Evolutionary conservation across 2,888 invertebrate genomes (phyloP).

Genomic region (Creontiades dilutus): DNA sequence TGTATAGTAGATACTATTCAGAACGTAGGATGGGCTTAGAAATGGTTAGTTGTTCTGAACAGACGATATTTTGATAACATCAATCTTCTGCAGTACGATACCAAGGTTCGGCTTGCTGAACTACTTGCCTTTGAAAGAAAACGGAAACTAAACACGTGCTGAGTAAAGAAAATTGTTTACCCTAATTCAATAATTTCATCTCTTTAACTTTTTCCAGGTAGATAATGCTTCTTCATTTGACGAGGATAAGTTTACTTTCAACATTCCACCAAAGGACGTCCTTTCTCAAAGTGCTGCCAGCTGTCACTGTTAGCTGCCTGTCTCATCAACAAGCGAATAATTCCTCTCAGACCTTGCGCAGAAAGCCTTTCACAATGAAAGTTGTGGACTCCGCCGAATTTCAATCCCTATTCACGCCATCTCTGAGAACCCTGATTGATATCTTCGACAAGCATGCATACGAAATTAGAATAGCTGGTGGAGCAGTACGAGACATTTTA

Average conservation of each 20-base stretch:
- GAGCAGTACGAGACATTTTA: conserved; percentile 95
- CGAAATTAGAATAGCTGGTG: conserved; percentile 96
- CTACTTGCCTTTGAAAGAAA: too few relatives aligned
- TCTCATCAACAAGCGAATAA: not conserved
- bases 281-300: not conserved
- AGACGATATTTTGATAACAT: too few relatives aligned
- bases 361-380: conserved; percentile 79
- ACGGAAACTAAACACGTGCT: too few relatives aligned
- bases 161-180: too few relatives aligned
- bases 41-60: too few relatives aligned
- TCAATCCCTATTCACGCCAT: conserved; percentile 88
- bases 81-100: too few relatives aligned
- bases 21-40: too few relatives aligned
- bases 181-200: not conserved
- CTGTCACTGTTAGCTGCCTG: not conserved
- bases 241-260: not conserved
- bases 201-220: not conserved
- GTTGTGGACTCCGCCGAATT: conserved; percentile 86
- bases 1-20: too few relatives aligned
- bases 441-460: conserved; percentile 88
- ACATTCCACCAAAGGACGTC: not conserved
- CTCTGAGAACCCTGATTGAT: conserved; percentile 85
- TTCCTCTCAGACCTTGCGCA: not conserved
- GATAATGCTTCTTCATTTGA: not conserved
- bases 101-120: too few relatives aligned